Percentiles rank a stretch among this genome's conserved stretches.
phyloP scores from a whole-genome alignment of 1,140 invertebrate species.

The Ostrea edulis region DNA sequence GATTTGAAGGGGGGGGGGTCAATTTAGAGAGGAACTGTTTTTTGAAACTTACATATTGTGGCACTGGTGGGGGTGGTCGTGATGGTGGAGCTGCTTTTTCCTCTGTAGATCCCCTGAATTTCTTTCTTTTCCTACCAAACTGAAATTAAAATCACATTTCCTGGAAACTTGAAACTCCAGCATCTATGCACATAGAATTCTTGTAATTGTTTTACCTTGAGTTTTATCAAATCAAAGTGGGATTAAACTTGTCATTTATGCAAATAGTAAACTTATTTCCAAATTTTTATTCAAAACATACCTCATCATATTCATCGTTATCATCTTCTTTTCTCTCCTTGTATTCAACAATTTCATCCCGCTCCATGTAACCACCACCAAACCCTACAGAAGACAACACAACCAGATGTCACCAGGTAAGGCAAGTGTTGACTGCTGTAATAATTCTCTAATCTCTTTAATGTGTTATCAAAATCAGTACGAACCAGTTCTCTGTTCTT shows the following conservation, averaged over 20 bases:
- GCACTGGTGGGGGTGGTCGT: not conserved
- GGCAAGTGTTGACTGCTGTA: not conserved
- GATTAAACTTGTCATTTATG: not conserved
- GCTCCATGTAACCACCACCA: slow-evolving; percentile 78
- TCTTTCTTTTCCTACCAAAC: slow-evolving; percentile 94
- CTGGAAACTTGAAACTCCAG: not conserved
- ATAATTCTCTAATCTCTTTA: not conserved
- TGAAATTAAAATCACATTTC: slow-evolving; percentile 59
- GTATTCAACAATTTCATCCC: slow-evolving; percentile 78
- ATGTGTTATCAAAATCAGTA: not conserved
- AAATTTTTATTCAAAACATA: slow-evolving; percentile 43
- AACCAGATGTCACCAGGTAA: not conserved
- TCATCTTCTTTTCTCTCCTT: slow-evolving; percentile 69
- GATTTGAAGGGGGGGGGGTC: too few species aligned
- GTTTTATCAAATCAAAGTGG: not conserved
- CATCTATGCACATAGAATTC: not conserved
- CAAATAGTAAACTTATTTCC: not conserved
- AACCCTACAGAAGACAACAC: slow-evolving; percentile 64
- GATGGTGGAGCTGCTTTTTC: slow-evolving; percentile 80
- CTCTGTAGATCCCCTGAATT: slow-evolving; percentile 78
- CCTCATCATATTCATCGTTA: slow-evolving; percentile 78
- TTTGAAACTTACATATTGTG: not conserved
- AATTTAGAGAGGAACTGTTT: too few species aligned
- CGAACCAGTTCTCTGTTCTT: slow-evolving; percentile 75
- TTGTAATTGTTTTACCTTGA: too few species aligned